Conservation (phyloP, 53 echinoderm and acorn worm genomes). For the Arbacia lixula region DNA sequence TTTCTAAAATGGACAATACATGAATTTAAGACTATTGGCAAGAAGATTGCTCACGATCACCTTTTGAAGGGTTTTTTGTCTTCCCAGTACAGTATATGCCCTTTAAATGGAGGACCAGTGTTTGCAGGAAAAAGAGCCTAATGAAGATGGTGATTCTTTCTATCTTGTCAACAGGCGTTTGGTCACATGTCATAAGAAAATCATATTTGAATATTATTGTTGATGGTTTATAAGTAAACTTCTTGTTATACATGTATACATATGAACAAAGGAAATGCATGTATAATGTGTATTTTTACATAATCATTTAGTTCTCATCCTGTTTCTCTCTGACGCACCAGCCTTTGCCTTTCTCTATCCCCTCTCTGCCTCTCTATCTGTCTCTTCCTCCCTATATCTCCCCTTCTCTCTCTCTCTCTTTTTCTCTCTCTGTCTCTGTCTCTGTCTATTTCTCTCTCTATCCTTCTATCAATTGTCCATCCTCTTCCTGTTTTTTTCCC, state of each 20-base stretch:
- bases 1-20: no score
- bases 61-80: no score
- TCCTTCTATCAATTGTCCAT: background rate
- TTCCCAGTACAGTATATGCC: no score
- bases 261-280: background rate
- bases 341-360: background rate
- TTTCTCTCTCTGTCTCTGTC: no score
- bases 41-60: no score
- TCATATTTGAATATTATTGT: background rate
- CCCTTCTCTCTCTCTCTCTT: background rate
- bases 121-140: no score
- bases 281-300: background rate
- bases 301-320: background rate
- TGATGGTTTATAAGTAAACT: background rate
- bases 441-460: no score
- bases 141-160: no score
- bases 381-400: background rate
- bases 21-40: no score
- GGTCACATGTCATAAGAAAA: background rate
- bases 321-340: background rate
- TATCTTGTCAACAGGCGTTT: no score
- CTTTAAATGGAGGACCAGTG: no score
- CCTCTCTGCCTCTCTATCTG: background rate
- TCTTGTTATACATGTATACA: background rate
- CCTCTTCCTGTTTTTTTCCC: no score